Evolutionary conservation across 2,888 invertebrate species (phyloP).

Genomic region (Thecophora atra): DNA sequence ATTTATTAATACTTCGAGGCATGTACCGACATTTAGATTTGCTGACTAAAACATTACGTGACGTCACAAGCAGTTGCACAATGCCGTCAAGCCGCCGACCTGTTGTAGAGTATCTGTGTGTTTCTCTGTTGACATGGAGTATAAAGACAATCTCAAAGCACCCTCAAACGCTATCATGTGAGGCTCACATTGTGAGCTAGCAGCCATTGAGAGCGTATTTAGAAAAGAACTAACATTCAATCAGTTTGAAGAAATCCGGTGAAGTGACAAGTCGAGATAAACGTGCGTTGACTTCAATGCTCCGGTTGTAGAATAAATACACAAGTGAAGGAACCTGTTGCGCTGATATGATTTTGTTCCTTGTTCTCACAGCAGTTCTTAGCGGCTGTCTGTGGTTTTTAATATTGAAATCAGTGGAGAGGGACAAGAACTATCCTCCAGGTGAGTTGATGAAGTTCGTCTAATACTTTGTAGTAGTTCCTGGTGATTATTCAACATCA

Average conservation of each 20-base stretch:
- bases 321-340: background rate
- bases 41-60: too few species aligned
- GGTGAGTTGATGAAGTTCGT: slow-evolving; percentile 48
- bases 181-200: slow-evolving; percentile 6
- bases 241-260: slow-evolving; percentile 38
- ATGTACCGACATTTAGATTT: too few species aligned
- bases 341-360: slow-evolving; percentile 51
- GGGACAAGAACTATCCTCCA: slow-evolving; percentile 60
- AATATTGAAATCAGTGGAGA: slow-evolving; percentile 50
- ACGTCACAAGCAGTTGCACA: too few species aligned
- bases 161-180: slow-evolving; percentile 14
- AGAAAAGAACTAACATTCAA: slow-evolving; percentile 1
- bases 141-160: background rate
- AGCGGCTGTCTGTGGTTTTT: slow-evolving; percentile 51
- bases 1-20: too few species aligned
- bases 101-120: background rate
- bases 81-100: too few species aligned
- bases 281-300: slow-evolving; percentile 2
- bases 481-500: too few species aligned
- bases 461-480: too few species aligned
- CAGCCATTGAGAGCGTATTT: slow-evolving; percentile 8
- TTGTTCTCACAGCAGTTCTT: slow-evolving; percentile 50
- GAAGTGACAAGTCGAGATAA: slow-evolving; percentile 25
- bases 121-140: background rate
- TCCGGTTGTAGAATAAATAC: background rate